Evolutionary conservation across 2,797 vertebrate species (phyloP).

Genomic region (Chromis chromis): DNA sequence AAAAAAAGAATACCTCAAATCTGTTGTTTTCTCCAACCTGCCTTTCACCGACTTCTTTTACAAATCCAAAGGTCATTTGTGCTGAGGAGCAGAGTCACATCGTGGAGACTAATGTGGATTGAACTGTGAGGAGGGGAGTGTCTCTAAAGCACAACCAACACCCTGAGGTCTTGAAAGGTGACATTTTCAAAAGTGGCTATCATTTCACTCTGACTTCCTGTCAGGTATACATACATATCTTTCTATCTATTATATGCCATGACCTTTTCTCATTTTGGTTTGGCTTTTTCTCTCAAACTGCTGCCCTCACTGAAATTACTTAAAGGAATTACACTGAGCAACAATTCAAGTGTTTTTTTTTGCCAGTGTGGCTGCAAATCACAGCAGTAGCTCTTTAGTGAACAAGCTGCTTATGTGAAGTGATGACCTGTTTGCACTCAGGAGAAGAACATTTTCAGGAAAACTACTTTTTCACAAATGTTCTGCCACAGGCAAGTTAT

Average conservation of each 20-base stretch:
- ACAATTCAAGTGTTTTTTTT: neutral
- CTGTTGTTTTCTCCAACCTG: neutral
- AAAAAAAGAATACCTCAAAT: neutral
- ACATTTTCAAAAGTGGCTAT: conserved; percentile 38
- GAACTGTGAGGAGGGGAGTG: conserved; percentile 3
- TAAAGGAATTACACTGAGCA: neutral
- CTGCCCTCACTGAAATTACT: neutral
- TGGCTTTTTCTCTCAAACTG: conserved; percentile 3
- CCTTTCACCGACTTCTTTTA: conserved; percentile 20
- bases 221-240: conserved; percentile 3
- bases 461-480: neutral
- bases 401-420: neutral
- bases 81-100: conserved; percentile 4
- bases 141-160: conserved; percentile 25
- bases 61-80: conserved; percentile 37
- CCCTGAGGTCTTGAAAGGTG: conserved; percentile 27
- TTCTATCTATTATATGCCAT: neutral
- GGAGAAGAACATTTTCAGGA: neutral
- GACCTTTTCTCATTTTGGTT: conserved; percentile 10
- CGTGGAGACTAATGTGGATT: conserved; percentile 22
- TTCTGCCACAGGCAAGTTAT: neutral
- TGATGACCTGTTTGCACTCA: neutral
- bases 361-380: neutral
- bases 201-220: conserved; percentile 21
- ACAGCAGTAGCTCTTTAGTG: neutral